phyloP scores from a whole-genome alignment of 2,888 invertebrate genomes.

The Carcina quercana region DNA sequence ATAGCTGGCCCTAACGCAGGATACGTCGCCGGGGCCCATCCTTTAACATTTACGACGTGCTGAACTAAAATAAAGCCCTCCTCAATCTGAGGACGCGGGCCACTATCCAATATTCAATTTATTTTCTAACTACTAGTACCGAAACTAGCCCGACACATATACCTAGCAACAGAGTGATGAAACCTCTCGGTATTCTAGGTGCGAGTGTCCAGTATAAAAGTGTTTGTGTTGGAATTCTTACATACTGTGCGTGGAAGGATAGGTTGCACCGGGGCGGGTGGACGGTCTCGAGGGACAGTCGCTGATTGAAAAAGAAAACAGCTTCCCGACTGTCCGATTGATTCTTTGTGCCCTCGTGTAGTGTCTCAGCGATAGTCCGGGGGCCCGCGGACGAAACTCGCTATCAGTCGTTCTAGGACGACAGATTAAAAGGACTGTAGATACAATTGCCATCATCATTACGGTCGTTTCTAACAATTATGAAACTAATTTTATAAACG shows the following conservation, averaged over 20 bases:
- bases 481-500: too few relatives aligned
- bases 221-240: background rate
- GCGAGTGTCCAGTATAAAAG: constrained; percentile 2
- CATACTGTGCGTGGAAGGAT: constrained; percentile 31
- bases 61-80: constrained; percentile 50
- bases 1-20: too few relatives aligned
- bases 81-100: constrained; percentile 41
- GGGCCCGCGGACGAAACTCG: constrained; percentile 15
- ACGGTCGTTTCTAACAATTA: too few relatives aligned
- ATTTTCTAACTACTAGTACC: constrained; percentile 54
- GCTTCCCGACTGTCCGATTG: constrained; percentile 61
- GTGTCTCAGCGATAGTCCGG: constrained; percentile 42
- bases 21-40: too few relatives aligned
- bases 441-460: too few relatives aligned
- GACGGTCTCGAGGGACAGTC: constrained; percentile 46
- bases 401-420: background rate
- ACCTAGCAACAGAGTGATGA: constrained; percentile 25
- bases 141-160: constrained; percentile 20
- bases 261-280: constrained; percentile 32
- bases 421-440: too few relatives aligned
- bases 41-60: constrained; percentile 41
- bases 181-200: constrained; percentile 1
- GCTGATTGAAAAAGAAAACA: constrained; percentile 71
- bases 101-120: constrained; percentile 58
- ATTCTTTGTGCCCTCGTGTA: constrained; percentile 49